phyloP scores from a whole-genome alignment of 1,140 invertebrate genomes.

The Bactericera cockerelli region DNA sequence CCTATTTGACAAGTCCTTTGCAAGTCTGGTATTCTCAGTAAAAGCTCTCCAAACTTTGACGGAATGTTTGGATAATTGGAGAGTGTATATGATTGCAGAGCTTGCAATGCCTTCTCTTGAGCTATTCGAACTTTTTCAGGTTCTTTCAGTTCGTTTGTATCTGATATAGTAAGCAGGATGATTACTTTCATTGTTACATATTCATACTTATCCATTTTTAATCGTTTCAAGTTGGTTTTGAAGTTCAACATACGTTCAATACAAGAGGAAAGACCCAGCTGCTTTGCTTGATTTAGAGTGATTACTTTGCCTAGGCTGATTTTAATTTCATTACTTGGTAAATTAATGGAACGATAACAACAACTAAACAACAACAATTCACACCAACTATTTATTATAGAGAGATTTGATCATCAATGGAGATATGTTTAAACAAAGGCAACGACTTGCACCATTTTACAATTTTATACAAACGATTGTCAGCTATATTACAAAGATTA shows the following conservation, averaged over 20 bases:
- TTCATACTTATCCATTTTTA: constrained; percentile 90
- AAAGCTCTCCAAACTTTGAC: constrained; percentile 85
- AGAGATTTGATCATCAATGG: constrained; percentile 91
- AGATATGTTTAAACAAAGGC: constrained; percentile 90
- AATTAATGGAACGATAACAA: constrained; percentile 73
- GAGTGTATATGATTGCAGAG: constrained; percentile 78
- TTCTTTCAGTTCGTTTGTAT: constrained; percentile 81
- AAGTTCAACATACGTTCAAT: constrained; percentile 89
- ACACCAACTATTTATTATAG: constrained; percentile 95
- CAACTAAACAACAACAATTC: constrained; percentile 85
- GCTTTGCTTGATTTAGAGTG: constrained; percentile 52
- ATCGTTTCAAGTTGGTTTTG: constrained; percentile 73
- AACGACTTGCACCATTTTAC: constrained; percentile 97
- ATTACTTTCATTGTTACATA: constrained; percentile 94
- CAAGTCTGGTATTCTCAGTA: constrained; percentile 83
- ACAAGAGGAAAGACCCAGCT: constrained; percentile 55
- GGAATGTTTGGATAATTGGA: constrained; percentile 81
- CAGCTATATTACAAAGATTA: constrained; percentile 82
- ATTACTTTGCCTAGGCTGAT: constrained; percentile 62
- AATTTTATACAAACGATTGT: constrained; percentile 90
- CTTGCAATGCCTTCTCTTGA: constrained; percentile 85
- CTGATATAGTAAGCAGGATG: constrained; percentile 64
- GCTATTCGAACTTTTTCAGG: constrained; percentile 79
- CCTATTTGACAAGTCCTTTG: constrained; percentile 84
- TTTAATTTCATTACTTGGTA: constrained; percentile 63